Evolutionary conservation across 1,140 invertebrate genomes (phyloP).

Genomic region (Schlechtendalia chinensis): DNA sequence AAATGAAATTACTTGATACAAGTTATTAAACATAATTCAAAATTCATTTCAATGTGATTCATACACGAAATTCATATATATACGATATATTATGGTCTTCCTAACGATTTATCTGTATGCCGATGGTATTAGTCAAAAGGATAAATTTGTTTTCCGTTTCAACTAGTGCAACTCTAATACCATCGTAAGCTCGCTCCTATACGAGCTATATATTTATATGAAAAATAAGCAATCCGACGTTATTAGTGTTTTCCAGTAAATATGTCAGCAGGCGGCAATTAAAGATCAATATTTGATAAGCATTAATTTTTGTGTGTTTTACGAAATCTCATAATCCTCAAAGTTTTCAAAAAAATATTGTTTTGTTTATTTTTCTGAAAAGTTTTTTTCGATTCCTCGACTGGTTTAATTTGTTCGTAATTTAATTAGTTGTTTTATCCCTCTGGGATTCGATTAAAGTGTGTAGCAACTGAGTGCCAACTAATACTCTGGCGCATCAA

Average conservation of each 20-base stretch:
- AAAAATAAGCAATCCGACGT: not conserved
- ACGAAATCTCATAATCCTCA: not conserved
- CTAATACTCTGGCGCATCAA: not conserved
- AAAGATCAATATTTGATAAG: constrained; percentile 6
- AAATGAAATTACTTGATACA: no score
- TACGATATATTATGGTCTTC: no score
- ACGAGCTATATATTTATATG: no score
- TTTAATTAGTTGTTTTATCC: not conserved
- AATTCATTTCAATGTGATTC: no score
- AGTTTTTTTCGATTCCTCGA: not conserved
- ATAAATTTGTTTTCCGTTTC: not conserved
- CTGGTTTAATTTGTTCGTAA: constrained; percentile 7
- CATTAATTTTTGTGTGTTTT: constrained; percentile 1
- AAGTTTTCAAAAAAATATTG: not conserved
- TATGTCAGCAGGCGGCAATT: not conserved
- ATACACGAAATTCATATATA: no score
- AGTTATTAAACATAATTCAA: no score
- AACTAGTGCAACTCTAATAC: no score
- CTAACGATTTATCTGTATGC: no score
- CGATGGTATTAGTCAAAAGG: not conserved
- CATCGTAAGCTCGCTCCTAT: no score
- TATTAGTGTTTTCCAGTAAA: constrained; percentile 4
- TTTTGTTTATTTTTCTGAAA: constrained; percentile 12
- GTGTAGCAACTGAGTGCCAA: not conserved
- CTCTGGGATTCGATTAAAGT: constrained; percentile 1